These are phyloP conservation scores for Troides helena DNA, from an alignment of 2,888 invertebrate species.

Conservation along the genomic window DNA sequence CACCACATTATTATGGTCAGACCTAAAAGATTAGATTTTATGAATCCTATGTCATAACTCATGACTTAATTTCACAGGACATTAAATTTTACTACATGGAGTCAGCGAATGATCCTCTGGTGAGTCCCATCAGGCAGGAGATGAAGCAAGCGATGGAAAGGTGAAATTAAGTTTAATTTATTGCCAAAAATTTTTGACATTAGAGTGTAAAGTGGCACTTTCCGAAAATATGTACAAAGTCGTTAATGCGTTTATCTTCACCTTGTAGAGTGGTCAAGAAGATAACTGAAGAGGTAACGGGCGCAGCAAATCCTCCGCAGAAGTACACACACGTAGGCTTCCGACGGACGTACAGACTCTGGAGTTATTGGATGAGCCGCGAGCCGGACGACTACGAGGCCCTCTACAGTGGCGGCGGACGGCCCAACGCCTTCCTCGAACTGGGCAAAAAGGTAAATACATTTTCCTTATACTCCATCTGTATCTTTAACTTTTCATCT, in stretches of 20 bases:
- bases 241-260: no score
- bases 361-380: conserved; percentile 88
- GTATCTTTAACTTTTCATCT: no score
- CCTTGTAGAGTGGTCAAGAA: conserved; percentile 54
- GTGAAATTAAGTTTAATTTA: conserved; percentile 41
- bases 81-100: conserved; percentile 88
- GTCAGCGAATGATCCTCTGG: conserved; percentile 84
- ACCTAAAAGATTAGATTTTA: no score
- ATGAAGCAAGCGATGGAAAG: conserved; percentile 83
- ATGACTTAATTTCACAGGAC: conserved; percentile 51
- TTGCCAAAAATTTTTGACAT: no score
- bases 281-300: conserved; percentile 44
- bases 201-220: no score
- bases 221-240: no score
- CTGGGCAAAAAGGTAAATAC: conserved; percentile 75
- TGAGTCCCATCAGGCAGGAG: conserved; percentile 85
- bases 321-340: conserved; percentile 67
- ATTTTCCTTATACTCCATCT: no score
- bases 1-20: no score
- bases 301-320: conserved; percentile 46
- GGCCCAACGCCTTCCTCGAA: conserved; percentile 71
- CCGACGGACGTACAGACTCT: conserved; percentile 82
- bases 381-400: conserved; percentile 83
- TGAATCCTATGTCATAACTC: no score
- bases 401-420: conserved; percentile 81